These are phyloP conservation scores for Lasaia peninsularis DNA, from an alignment of 1,140 invertebrate species.

Conservation along the genomic window DNA sequence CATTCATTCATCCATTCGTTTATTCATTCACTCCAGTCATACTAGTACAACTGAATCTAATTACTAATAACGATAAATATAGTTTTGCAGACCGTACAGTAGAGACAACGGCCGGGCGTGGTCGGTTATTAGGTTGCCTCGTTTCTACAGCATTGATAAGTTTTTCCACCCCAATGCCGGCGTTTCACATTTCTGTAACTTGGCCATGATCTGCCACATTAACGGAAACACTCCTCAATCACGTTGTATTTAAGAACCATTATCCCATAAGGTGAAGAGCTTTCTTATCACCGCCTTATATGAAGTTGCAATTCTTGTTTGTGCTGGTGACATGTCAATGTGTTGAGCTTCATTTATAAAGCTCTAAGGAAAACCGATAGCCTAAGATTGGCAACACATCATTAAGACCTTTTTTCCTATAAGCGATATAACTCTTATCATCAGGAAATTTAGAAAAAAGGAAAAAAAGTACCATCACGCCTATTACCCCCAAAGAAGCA, in stretches of 20 bases:
- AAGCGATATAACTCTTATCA: too few relatives aligned
- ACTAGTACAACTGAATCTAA: too few relatives aligned
- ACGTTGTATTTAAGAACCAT: not conserved
- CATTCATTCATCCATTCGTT: too few relatives aligned
- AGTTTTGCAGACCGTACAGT: conserved; percentile 18
- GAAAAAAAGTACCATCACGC: too few relatives aligned
- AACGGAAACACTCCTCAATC: not conserved
- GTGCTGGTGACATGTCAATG: not conserved
- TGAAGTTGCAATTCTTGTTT: conserved; percentile 4
- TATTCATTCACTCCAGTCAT: too few relatives aligned
- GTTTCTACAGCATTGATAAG: conserved; percentile 36
- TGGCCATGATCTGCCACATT: not conserved
- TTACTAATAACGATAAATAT: not conserved
- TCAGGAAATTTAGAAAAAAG: too few relatives aligned
- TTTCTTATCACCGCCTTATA: not conserved
- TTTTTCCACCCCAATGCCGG: conserved; percentile 28
- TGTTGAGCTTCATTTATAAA: too few relatives aligned
- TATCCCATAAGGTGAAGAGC: not conserved
- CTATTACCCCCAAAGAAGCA: too few relatives aligned
- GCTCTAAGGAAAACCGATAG: too few relatives aligned
- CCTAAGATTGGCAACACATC: too few relatives aligned
- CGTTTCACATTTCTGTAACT: conserved; percentile 23
- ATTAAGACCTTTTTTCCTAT: too few relatives aligned
- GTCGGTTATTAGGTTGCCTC: conserved; percentile 23
- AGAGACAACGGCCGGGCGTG: conserved; percentile 23